phyloP scores from a whole-genome alignment of 53 echinoderm and acorn worm genomes.

The Zoroaster sp. region DNA sequence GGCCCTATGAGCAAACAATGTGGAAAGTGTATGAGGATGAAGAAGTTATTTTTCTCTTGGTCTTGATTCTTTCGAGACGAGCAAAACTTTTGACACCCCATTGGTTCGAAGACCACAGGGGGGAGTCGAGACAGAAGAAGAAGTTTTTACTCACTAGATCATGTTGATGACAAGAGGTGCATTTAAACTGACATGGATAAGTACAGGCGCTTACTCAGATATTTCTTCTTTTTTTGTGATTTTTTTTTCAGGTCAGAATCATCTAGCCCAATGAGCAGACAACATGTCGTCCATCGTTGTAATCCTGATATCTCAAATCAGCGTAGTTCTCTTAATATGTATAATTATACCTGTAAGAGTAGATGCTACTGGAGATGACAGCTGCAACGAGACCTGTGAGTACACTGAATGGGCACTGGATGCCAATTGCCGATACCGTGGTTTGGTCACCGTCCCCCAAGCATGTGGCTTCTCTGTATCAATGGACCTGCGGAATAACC shows the following conservation, averaged over 20 bases:
- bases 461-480: not conserved
- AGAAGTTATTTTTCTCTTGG: too few species aligned
- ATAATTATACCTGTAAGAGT: not conserved
- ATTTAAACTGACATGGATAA: too few species aligned
- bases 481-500: constrained; percentile 33
- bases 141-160: too few species aligned
- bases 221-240: not conserved
- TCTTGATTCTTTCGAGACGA: too few species aligned
- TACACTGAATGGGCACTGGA: constrained; percentile 4
- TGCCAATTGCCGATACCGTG: constrained; percentile 31
- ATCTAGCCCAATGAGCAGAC: not conserved
- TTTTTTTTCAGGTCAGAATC: not conserved
- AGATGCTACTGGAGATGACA: not conserved
- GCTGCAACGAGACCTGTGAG: constrained; percentile 34
- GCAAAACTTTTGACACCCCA: too few species aligned
- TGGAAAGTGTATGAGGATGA: too few species aligned
- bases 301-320: not conserved
- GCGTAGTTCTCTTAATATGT: not conserved
- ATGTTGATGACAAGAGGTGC: too few species aligned
- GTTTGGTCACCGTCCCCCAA: constrained; percentile 12
- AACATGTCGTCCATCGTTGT: not conserved
- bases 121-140: too few species aligned
- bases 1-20: too few species aligned
- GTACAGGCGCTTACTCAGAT: too few species aligned
- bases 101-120: too few species aligned